These are phyloP conservation scores for Sapayoa aenigma DNA, from an alignment of 2,113 vertebrate genomes.

Conservation along the genomic window DNA sequence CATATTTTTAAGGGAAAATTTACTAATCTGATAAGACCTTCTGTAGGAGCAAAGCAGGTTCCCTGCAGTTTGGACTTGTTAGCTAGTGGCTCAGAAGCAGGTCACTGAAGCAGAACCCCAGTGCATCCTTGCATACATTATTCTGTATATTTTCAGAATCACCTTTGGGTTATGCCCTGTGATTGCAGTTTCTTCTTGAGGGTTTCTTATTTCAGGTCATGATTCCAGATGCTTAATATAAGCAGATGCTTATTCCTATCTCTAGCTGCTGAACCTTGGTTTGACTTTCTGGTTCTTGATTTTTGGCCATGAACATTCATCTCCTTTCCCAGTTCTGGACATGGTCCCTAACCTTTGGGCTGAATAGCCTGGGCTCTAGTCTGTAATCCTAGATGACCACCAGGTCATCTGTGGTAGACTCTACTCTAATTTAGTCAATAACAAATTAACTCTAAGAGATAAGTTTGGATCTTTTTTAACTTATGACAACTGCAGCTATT, in stretches of 20 bases:
- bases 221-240: too few species aligned
- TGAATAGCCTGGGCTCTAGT: neutral
- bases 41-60: neutral
- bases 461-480: neutral
- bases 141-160: neutral
- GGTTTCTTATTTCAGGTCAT: neutral
- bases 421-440: neutral
- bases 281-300: slow-evolving; percentile 47
- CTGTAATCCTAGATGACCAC: slow-evolving; percentile 42
- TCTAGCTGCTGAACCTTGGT: slow-evolving; percentile 30
- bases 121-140: fast-evolving
- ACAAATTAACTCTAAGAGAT: neutral
- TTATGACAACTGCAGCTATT: neutral
- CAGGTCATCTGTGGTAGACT: slow-evolving; percentile 12
- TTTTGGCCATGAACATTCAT: neutral
- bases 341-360: slow-evolving; percentile 42
- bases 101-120: fast-evolving
- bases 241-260: neutral
- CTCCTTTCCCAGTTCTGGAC: slow-evolving; percentile 42
- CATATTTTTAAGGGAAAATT: neutral
- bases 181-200: neutral
- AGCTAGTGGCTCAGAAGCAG: neutral
- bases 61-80: neutral
- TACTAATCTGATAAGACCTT: neutral
- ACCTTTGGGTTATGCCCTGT: neutral